Evolutionary conservation across 2,888 invertebrate species (phyloP), one percentile per base, ranked within the genome.

Genomic region (Mythimna pallens): DNA sequence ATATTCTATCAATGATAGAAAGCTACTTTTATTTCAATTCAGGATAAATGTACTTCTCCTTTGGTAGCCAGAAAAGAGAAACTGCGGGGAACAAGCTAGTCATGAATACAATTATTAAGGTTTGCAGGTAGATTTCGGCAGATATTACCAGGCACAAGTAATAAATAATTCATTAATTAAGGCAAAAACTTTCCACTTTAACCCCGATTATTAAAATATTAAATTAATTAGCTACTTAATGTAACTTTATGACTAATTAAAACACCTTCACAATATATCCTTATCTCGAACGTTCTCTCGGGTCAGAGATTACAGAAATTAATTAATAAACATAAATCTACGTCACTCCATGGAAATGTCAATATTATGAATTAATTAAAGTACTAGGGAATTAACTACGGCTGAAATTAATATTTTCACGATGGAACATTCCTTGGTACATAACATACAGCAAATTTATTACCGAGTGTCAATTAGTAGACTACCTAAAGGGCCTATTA

Each of bases 241-340:
- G 54, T 34, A 55, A 40, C 30, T 64, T 47, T n/a, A 80, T 50
- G 74, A 55, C 20, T 73, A 80, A 55, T 80, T 65, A 73, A 78
- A 80, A 62, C 59, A 73, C 65, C 80, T 79, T 54, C 25, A 40
- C 59, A 73, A 61, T 70, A 54, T 47, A 50, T 70, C 34, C 55
- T 61, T 80, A 80, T 73, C 79, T 22, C 25, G 17, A 64, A 74
- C 30, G 57, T 47, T 80, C 80, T 63, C 47, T 34, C 47, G 14
- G 81, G 75, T 80, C 76, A 80, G 30, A 80, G 75, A 77, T 80
- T 80, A 73, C 20, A 64, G 58, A 80, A 63, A 80, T 34, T 54
- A 66, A 77, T 80, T 59, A 71, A 63, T 71, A 62, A 80, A 75
- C 80, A 77, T 80, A 40, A 66, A 80, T 80, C 80, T 25, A 67